Conservation (phyloP, 1,140 invertebrate genomes). For the Drosophila erecta region DNA sequence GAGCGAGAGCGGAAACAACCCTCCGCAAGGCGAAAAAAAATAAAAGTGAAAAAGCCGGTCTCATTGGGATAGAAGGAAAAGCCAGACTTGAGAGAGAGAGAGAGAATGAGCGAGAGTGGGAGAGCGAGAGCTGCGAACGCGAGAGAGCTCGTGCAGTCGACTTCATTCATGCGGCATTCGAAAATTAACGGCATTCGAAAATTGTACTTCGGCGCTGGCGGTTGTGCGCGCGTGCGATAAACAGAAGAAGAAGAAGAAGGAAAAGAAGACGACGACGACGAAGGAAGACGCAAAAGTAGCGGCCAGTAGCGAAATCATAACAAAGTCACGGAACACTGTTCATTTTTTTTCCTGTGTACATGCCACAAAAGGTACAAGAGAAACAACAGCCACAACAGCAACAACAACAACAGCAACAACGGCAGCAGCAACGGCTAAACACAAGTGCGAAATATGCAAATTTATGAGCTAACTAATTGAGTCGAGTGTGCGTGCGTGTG, state of each 20-base stretch:
- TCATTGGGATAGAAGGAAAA: slow-evolving; percentile 26
- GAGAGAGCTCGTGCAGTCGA: slow-evolving; percentile 37
- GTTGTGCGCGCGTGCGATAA: slow-evolving; percentile 66
- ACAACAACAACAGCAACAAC: slow-evolving; percentile 29
- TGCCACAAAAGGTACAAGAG: slow-evolving; percentile 53
- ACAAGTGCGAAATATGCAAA: slow-evolving; percentile 74
- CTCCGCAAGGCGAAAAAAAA: slow-evolving; percentile 34
- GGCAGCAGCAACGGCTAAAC: background rate
- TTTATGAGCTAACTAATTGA: slow-evolving; percentile 82
- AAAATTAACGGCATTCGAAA: slow-evolving; percentile 11
- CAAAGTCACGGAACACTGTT: slow-evolving; percentile 48
- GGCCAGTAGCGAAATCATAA: slow-evolving; percentile 21
- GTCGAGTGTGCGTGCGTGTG: slow-evolving; percentile 47
- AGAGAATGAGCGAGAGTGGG: too few species aligned
- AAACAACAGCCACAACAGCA: slow-evolving; percentile 23
- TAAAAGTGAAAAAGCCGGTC: slow-evolving; percentile 42
- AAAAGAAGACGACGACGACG: background rate
- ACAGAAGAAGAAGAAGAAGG: slow-evolving; percentile 12
- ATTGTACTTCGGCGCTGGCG: slow-evolving; percentile 76
- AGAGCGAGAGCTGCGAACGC: slow-evolving; percentile 20
- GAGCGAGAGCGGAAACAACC: slow-evolving; percentile 62
- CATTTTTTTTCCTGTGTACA: slow-evolving; percentile 52
- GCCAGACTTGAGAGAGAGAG: background rate
- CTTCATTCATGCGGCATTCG: slow-evolving; percentile 54
- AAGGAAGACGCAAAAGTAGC: slow-evolving; percentile 12